Conservation (phyloP, 2,888 invertebrate genomes). For the Cerastoderma edule region DNA sequence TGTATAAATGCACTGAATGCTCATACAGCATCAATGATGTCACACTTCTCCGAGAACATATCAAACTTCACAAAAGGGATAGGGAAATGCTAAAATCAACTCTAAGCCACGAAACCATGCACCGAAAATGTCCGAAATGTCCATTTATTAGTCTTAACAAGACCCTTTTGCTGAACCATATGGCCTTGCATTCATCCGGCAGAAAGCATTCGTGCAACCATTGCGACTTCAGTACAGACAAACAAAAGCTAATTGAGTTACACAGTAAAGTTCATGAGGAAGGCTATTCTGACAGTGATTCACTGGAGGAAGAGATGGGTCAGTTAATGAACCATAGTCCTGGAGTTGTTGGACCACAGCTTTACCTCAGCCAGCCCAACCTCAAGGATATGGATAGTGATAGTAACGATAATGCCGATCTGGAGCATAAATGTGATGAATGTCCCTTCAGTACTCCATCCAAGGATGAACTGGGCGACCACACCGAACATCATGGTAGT, state of each 20-base stretch:
- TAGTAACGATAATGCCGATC: slow-evolving; percentile 47
- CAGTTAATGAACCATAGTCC: slow-evolving; percentile 55
- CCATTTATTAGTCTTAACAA: slow-evolving; percentile 67
- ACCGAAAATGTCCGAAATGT: slow-evolving; percentile 67
- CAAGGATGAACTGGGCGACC: slow-evolving; percentile 68
- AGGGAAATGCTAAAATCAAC: slow-evolving; percentile 41
- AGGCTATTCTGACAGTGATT: slow-evolving; percentile 50
- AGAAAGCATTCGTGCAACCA: slow-evolving; percentile 63
- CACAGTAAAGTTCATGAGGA: slow-evolving; percentile 61
- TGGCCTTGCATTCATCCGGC: slow-evolving; percentile 67
- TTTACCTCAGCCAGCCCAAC: slow-evolving; percentile 60
- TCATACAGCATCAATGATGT: slow-evolving; percentile 71
- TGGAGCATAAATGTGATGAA: slow-evolving; percentile 74
- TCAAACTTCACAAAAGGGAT: slow-evolving; percentile 66
- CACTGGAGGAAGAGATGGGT: slow-evolving; percentile 51
- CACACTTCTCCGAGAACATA: slow-evolving; percentile 67
- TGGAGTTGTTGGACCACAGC: slow-evolving; percentile 61
- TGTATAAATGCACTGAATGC: slow-evolving; percentile 72
- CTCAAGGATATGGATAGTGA: slow-evolving; percentile 57
- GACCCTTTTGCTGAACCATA: slow-evolving; percentile 62
- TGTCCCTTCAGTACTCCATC: slow-evolving; percentile 76
- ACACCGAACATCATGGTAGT: slow-evolving; percentile 68
- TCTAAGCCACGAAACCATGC: slow-evolving; percentile 22
- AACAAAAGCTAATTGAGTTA: slow-evolving; percentile 54
- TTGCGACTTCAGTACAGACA: slow-evolving; percentile 69